Base-by-base conservation (phyloP, 2,888 invertebrate species). In the Caenorhabditis drosophilae region DNA sequence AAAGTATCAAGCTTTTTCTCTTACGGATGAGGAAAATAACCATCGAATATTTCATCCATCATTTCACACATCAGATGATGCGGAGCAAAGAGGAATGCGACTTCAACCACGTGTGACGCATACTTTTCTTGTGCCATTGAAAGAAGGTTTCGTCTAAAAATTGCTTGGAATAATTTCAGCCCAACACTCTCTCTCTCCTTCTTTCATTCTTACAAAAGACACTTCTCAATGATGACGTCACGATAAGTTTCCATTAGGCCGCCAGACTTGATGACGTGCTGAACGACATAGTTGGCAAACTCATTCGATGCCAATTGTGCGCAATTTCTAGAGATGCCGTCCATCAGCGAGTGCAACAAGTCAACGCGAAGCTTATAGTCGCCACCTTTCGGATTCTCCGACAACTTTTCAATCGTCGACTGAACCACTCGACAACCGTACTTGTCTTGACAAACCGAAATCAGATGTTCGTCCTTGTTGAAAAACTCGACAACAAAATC, bases 201-300 rank as follows among this genome's bases (percentile, higher is more conserved):
- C 22, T 2, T 12, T 20, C 18, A 27, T n/a, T 45, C 74, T 51
- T 61, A 78, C 78, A 76, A 64, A 27, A 77, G 60, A 40, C 69
- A 70, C 31, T 67, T 42, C 31, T 67, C 67, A 55, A 78, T 78
- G 55, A 78, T 74, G 20, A 41, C 47, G 26, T 73, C 66, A 11
- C 75, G 55, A 41, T 75, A 73, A 16, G 46, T 20, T 12, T 47
- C 67, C 57, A 78, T 66, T 0, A 42, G 60, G 6, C 52, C 53
- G 9, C 49, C 47, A 26, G 62, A 49, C 41, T 56, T 63, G 42
- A 80, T 55, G 25, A 80, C 61, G 54, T 73, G 72, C 42, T 80
- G 80, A n/a, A 80, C 64, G 20, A 80, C 68, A 56, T 80, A 80
- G 57, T 80, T 80, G 52, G 78, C 78, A 47, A 67, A 80, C 48